Evolutionary conservation across 2,888 invertebrate species (phyloP).

Genomic region (Thysanoteuthis rhombus): DNA sequence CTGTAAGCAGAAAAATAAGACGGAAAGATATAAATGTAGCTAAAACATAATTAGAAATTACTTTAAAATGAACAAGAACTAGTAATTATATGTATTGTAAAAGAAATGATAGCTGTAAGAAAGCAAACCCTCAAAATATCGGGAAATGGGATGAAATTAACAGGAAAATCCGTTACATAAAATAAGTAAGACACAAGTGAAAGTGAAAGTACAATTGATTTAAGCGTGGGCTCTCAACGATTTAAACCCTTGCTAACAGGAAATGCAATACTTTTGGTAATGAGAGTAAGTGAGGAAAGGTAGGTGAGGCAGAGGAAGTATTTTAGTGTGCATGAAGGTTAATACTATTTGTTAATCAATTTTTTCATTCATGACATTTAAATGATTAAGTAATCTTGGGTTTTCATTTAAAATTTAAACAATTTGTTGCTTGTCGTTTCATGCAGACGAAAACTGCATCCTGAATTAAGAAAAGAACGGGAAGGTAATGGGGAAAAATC

Average conservation of each 20-base stretch:
- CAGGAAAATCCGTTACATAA: background rate
- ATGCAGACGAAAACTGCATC: no score
- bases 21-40: no score
- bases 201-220: background rate
- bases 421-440: no score
- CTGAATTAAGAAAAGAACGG: no score
- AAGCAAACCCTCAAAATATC: background rate
- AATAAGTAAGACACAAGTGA: background rate
- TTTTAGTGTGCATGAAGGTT: background rate
- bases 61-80: background rate
- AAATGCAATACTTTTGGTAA: background rate
- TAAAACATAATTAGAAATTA: background rate
- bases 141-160: background rate
- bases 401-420: no score
- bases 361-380: no score
- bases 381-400: no score
- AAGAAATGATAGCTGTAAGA: background rate
- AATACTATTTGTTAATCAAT: background rate
- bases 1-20: no score
- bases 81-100: background rate
- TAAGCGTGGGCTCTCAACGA: background rate
- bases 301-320: background rate
- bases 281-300: background rate
- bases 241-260: background rate
- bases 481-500: no score